Evolutionary conservation across 2,113 vertebrate species (phyloP).

Genomic region (Callorhinus ursinus): DNA sequence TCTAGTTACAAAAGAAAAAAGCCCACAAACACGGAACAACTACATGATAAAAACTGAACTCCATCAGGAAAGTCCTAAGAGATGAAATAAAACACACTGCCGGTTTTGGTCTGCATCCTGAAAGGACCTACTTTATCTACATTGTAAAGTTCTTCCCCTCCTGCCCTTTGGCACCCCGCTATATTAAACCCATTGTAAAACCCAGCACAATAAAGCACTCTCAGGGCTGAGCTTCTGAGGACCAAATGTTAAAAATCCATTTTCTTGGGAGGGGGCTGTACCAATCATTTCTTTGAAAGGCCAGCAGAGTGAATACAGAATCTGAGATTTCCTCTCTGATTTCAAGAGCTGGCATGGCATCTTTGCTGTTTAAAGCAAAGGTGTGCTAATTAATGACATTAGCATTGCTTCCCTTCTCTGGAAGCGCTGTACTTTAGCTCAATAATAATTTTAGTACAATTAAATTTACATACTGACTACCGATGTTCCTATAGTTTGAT

Average conservation of each 20-base stretch:
- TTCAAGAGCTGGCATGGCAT: conserved; percentile 76
- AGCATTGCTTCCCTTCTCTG: conserved; percentile 65
- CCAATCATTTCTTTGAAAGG: conserved; percentile 84
- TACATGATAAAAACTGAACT: conserved; percentile 74
- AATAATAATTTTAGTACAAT: conserved; percentile 60
- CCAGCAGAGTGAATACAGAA: conserved; percentile 83
- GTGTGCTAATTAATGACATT: conserved; percentile 79
- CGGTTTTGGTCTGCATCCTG: conserved; percentile 80
- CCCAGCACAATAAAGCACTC: conserved; percentile 86
- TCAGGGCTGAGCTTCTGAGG: conserved; percentile 86
- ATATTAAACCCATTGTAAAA: conserved; percentile 88
- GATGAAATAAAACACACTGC: conserved; percentile 77
- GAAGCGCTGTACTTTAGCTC: conserved; percentile 67
- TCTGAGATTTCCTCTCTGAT: conserved; percentile 81
- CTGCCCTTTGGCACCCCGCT: conserved; percentile 87
- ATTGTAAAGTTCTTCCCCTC: conserved; percentile 84
- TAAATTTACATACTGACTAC: conserved; percentile 63
- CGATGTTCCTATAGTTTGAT: conserved; percentile 65
- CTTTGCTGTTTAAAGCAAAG: conserved; percentile 77
- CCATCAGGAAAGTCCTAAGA: conserved; percentile 73
- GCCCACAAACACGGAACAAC: conserved; percentile 75
- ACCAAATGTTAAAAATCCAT: conserved; percentile 89
- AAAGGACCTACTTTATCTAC: conserved; percentile 83
- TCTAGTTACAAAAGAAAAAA: conserved; percentile 79
- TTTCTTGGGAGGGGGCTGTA: conserved; percentile 84